phyloP scores from a whole-genome alignment of 2,888 invertebrate genomes.

The Mermis nigrescens region DNA sequence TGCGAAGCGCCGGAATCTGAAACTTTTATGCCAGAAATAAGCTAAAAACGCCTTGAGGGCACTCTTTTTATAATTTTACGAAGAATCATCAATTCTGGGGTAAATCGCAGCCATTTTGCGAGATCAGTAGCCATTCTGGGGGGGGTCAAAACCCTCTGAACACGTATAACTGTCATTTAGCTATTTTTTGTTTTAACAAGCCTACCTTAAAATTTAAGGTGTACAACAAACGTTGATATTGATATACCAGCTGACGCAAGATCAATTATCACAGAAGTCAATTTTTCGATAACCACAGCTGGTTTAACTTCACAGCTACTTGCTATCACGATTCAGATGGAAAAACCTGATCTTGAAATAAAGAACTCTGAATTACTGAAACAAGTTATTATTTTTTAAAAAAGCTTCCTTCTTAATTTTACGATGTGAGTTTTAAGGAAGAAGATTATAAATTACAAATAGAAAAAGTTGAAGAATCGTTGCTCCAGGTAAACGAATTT shows the following conservation, averaged over 20 bases:
- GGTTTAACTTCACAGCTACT: constrained; percentile 49
- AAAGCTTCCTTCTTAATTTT: too few relatives aligned
- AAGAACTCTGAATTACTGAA: constrained; percentile 58
- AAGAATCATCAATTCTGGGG: too few relatives aligned
- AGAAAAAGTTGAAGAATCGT: constrained; percentile 59
- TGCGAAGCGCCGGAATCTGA: too few relatives aligned
- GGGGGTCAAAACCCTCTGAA: too few relatives aligned
- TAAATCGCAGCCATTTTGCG: too few relatives aligned
- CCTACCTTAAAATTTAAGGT: constrained; percentile 12
- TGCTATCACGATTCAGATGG: constrained; percentile 38
- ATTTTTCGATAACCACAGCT: constrained; percentile 56
- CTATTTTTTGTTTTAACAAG: background rate
- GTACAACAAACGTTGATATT: constrained; percentile 36
- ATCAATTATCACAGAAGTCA: constrained; percentile 47
- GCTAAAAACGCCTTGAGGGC: too few relatives aligned
- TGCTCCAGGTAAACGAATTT: constrained; percentile 51
- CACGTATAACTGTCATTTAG: background rate
- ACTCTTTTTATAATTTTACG: too few relatives aligned
- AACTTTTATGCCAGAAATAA: too few relatives aligned
- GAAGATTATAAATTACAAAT: constrained; percentile 70
- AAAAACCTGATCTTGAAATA: constrained; percentile 60
- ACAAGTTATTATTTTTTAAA: too few relatives aligned
- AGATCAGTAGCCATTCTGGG: too few relatives aligned
- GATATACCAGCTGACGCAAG: constrained; percentile 45
- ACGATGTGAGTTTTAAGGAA: too few relatives aligned